phyloP scores from a whole-genome alignment of 2,888 invertebrate species.

The Oxytorus armatus region DNA sequence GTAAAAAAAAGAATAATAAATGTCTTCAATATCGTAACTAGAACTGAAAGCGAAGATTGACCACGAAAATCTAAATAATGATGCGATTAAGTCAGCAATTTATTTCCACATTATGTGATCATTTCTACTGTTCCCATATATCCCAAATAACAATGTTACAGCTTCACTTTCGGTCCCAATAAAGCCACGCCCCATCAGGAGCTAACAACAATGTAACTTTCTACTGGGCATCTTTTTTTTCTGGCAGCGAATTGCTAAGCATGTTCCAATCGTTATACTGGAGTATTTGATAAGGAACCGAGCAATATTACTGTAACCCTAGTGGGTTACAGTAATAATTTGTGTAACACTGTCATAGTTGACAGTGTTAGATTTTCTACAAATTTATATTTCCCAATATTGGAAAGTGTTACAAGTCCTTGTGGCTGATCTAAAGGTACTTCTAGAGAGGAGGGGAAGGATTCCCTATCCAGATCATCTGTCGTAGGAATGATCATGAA shows the following conservation, averaged over 20 bases:
- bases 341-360: neutral
- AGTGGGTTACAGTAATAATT: neutral
- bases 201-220: neutral
- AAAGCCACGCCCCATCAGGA: too few relatives aligned
- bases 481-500: conserved; percentile 53
- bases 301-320: neutral
- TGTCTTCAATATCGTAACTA: conserved; percentile 1
- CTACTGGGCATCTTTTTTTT: neutral
- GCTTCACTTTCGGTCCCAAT: too few relatives aligned
- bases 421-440: neutral
- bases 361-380: neutral
- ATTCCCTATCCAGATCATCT: conserved; percentile 42
- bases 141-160: too few relatives aligned
- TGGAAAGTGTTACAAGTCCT: neutral
- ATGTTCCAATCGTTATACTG: neutral
- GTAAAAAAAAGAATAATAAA: conserved; percentile 1
- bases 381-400: neutral
- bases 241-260: neutral
- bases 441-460: too few relatives aligned
- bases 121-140: too few relatives aligned
- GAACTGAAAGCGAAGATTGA: neutral
- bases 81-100: neutral
- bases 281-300: neutral
- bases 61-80: neutral
- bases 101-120: neutral